Evolutionary conservation across 2,888 invertebrate genomes (phyloP).

Genomic region (Agrilus mali): DNA sequence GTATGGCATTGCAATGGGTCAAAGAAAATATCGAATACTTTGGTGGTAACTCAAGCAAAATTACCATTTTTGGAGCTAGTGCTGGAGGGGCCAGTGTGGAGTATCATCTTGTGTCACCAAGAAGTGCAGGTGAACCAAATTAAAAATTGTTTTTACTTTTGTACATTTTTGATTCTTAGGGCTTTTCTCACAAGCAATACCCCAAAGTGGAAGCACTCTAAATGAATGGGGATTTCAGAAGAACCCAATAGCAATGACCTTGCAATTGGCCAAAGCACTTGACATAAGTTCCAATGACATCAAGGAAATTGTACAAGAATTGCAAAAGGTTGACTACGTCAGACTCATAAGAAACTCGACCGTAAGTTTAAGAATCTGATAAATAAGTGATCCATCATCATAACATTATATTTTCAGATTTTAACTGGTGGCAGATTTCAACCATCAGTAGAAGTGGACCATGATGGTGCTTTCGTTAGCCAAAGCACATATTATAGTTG

Average conservation of each 20-base stretch:
- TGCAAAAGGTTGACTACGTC: slow-evolving; percentile 5
- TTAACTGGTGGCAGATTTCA: too few relatives aligned
- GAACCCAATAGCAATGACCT: slow-evolving; percentile 1
- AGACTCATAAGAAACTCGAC: too few relatives aligned
- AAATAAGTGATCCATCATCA: too few relatives aligned
- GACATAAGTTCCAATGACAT: neutral
- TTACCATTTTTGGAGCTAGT: slow-evolving; percentile 14
- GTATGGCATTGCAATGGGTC: slow-evolving; percentile 9
- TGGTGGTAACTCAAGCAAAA: slow-evolving; percentile 11
- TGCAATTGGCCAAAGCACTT: slow-evolving; percentile 1
- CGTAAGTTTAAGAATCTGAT: too few relatives aligned
- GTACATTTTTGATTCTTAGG: neutral
- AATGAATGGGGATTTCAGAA: slow-evolving; percentile 5
- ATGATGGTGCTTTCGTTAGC: too few relatives aligned
- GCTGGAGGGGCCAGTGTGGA: slow-evolving; percentile 11
- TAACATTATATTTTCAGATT: too few relatives aligned
- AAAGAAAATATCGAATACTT: slow-evolving; percentile 10
- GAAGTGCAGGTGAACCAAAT: neutral
- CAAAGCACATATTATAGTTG: too few relatives aligned
- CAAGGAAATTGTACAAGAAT: neutral
- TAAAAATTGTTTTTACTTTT: neutral
- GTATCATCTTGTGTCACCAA: slow-evolving; percentile 9
- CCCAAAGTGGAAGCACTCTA: slow-evolving; percentile 6
- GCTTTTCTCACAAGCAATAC: slow-evolving; percentile 7
- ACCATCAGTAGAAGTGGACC: too few relatives aligned